These are phyloP conservation scores for Epistrophella euchroma DNA, from an alignment of 2,888 invertebrate genomes.

Conservation along the genomic window DNA sequence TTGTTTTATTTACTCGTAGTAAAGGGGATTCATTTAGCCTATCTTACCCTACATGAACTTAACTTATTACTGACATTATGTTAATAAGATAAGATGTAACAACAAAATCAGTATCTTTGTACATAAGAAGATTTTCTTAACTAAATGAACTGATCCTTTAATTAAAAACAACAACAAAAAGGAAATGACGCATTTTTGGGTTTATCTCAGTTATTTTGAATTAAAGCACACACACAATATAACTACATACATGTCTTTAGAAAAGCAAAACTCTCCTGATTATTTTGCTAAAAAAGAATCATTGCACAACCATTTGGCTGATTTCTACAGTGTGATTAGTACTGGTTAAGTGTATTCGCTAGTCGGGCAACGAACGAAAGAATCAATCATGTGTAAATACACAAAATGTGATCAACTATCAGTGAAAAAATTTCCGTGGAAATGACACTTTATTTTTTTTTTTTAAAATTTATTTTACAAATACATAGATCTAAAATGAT, in stretches of 20 bases:
- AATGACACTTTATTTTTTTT: conserved; percentile 16
- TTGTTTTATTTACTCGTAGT: neutral
- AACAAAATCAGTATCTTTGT: neutral
- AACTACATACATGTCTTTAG: neutral
- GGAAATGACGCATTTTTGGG: conserved; percentile 50
- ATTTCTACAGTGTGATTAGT: neutral
- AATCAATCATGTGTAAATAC: conserved; percentile 46
- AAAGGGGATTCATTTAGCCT: neutral
- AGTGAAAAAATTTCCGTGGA: conserved; percentile 9
- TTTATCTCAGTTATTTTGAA: conserved; percentile 37
- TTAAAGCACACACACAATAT: conserved; percentile 20
- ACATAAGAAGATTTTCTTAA: conserved; percentile 24
- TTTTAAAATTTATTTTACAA: neutral
- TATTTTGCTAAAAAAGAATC: conserved; percentile 1
- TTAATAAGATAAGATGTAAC: conserved; percentile 54
- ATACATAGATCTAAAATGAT: conserved; percentile 55
- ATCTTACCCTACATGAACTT: neutral
- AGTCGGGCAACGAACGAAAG: conserved; percentile 25
- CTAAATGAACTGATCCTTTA: conserved; percentile 54
- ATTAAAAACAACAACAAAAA: neutral
- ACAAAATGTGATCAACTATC: conserved; percentile 56
- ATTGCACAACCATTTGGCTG: conserved; percentile 29
- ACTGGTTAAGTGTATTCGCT: neutral
- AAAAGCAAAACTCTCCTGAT: neutral
- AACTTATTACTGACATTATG: conserved; percentile 38